phyloP scores from a whole-genome alignment of 2,113 vertebrate genomes.

The Menidia beryllina region DNA sequence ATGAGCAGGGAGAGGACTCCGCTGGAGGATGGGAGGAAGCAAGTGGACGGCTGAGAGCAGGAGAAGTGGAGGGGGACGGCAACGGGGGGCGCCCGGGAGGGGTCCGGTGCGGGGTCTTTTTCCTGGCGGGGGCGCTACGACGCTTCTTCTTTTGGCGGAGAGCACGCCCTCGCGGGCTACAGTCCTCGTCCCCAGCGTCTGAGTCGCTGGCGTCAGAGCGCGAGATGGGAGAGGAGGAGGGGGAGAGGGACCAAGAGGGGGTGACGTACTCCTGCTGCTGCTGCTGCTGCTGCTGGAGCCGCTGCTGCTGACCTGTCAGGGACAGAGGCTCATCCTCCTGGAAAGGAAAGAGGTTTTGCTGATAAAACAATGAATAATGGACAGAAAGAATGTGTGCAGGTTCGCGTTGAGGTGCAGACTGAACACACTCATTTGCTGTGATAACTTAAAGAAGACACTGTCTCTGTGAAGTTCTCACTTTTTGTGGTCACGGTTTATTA shows the following conservation, averaged over 20 bases:
- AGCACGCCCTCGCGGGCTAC: conserved; percentile 52
- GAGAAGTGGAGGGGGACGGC: conserved; percentile 15
- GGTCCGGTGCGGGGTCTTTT: conserved; percentile 65
- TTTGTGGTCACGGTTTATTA: background rate
- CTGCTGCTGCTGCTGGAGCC: conserved; percentile 52
- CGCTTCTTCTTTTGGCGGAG: conserved; percentile 70
- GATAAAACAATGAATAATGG: background rate
- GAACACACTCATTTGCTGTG: background rate
- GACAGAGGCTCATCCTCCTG: conserved; percentile 82
- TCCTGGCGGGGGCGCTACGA: conserved; percentile 64
- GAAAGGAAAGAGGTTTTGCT: conserved; percentile 1
- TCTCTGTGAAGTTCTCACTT: too few relatives aligned
- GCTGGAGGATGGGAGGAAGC: conserved; percentile 43
- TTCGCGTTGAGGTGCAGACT: background rate
- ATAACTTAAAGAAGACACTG: background rate
- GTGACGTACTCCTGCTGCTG: conserved; percentile 81
- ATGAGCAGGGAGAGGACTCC: conserved; percentile 51
- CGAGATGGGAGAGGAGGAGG: conserved; percentile 82
- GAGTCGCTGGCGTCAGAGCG: conserved; percentile 83
- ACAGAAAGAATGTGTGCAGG: background rate
- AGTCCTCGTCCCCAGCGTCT: conserved; percentile 71
- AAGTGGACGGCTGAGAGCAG: conserved; percentile 44
- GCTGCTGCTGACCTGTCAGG: conserved; percentile 64
- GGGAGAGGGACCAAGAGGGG: conserved; percentile 85
- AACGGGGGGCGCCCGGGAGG: conserved; percentile 34